Base-by-base conservation (phyloP, 2,888 invertebrate species). In the Leptogaster cylindrica region DNA sequence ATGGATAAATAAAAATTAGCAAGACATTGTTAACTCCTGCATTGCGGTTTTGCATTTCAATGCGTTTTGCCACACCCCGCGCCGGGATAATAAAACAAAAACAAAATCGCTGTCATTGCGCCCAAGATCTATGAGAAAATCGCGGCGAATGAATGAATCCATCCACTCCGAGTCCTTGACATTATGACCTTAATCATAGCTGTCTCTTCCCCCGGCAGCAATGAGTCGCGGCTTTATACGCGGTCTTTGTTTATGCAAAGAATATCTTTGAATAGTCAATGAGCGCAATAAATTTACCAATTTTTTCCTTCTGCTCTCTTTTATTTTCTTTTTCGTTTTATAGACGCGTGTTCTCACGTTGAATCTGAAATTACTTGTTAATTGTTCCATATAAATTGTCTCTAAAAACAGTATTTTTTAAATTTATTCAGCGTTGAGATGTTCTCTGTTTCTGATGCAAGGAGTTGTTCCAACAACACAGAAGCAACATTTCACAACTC, bases 121-220 rank as follows among this genome's bases (percentile, higher is more conserved):
- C 46, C 31, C 33, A 39, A 18, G 4, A 41, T 6, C 41, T 41
- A 41, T 41, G 41, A 41, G 41, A 41, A 41, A 41, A 18, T 41
- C 41, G 18, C 14, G 4, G 41, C 18, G 41, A 41, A 14, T 14
- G 41, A 41, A 41, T 41, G 16, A 16, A 41, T 31, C 31, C 55
- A 36, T 23, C 55, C 36, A 36, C 36, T 36, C n/a, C 16, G 23
- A 50, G 36, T 64, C 64, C 64, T 64, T 64, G 64, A 50, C 64
- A 64, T 64, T 64, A 33, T 64, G 64, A 64, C 64, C 64, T 64
- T 64, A 64, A 64, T 64, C 48, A 23, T 48, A 55, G 39, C 55
- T 18, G 12, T 55, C 20, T 27, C 33, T 20, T 18, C 52, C 31
- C 16, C 52, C 16, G 20, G 46, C 23, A 20, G 10, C 31, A 6